phyloP scores from a whole-genome alignment of 2,113 vertebrate genomes.

The Pica pica region DNA sequence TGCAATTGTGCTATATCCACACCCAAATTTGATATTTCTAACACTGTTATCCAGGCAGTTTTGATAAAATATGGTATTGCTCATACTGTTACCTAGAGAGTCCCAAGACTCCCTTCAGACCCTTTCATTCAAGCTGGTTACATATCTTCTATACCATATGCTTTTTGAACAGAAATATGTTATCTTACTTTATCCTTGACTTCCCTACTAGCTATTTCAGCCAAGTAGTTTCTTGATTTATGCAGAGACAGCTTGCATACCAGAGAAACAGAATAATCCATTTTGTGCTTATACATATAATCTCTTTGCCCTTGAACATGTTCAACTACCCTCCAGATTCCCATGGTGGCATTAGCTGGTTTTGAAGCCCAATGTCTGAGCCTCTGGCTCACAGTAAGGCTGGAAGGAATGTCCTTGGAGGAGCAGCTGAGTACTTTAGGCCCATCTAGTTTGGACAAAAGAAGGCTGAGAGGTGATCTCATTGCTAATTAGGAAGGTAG shows the following conservation, averaged over 20 bases:
- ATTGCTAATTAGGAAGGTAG: neutral
- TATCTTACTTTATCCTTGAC: neutral
- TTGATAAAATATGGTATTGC: neutral
- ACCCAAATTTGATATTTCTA: neutral
- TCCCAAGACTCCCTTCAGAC: neutral
- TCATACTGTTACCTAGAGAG: neutral
- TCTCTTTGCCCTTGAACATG: neutral
- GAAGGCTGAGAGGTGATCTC: neutral
- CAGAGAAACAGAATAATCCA: neutral
- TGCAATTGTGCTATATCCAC: neutral
- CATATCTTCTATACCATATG: neutral
- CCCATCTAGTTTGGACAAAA: neutral
- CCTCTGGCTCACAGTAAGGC: neutral
- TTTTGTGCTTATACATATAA: neutral
- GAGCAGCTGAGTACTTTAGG: neutral
- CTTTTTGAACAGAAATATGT: neutral
- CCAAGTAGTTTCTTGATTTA: neutral
- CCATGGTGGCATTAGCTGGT: accelerated
- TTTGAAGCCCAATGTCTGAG: neutral
- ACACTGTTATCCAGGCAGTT: neutral
- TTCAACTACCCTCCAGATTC: neutral
- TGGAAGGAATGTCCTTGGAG: neutral
- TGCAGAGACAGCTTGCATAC: neutral
- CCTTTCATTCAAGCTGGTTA: neutral
- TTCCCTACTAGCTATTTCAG: neutral